These are phyloP conservation scores for Pterocles burchelli DNA, from an alignment of 2,113 vertebrate genomes.

Conservation along the genomic window DNA sequence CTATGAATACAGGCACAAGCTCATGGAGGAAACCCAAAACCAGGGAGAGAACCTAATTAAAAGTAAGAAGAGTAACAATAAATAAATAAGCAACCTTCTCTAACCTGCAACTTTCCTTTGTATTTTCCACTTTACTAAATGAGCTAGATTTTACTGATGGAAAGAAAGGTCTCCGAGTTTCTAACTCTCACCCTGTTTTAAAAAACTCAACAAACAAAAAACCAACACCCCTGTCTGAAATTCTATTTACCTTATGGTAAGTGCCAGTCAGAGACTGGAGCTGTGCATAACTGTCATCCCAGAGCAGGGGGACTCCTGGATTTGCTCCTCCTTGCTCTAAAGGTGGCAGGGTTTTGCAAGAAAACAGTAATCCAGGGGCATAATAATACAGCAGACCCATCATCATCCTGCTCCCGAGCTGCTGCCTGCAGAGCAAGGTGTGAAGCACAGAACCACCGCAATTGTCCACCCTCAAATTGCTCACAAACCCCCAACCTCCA, in stretches of 20 bases:
- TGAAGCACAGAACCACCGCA: accelerated
- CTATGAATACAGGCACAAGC: not conserved
- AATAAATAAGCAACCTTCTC: not conserved
- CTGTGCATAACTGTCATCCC: accelerated
- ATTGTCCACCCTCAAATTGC: accelerated
- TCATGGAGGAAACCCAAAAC: not conserved
- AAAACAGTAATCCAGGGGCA: not conserved
- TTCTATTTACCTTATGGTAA: not conserved
- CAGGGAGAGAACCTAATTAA: not conserved
- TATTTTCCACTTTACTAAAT: not conserved
- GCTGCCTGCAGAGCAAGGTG: not conserved
- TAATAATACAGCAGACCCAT: not conserved
- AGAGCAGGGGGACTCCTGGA: not conserved
- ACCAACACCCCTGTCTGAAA: not conserved
- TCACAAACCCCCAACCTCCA: accelerated
- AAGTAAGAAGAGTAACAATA: not conserved
- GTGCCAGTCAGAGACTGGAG: not conserved
- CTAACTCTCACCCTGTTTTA: not conserved
- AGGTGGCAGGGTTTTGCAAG: not conserved
- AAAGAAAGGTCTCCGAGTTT: not conserved
- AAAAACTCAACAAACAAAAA: not conserved
- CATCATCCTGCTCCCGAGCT: not conserved
- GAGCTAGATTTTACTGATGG: not conserved
- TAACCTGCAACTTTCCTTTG: not conserved
- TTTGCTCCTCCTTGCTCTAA: not conserved